Conservation (phyloP, 2,113 vertebrate genomes). For the Siniperca chuatsi region DNA sequence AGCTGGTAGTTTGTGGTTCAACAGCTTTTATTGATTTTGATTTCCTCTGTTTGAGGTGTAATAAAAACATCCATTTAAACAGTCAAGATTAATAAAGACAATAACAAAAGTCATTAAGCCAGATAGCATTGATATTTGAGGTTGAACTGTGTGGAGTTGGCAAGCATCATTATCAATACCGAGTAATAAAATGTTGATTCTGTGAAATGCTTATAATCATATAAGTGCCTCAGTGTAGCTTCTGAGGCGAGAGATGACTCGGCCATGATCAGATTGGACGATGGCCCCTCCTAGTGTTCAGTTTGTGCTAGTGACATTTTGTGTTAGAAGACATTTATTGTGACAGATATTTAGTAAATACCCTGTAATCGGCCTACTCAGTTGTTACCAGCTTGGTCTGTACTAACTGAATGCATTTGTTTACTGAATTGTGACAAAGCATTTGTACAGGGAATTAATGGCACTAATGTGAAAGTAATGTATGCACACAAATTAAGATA, state of each 20-base stretch:
- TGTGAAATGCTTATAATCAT: conserved; percentile 19
- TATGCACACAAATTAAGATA: too few species aligned
- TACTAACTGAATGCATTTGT: neutral
- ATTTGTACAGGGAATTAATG: neutral
- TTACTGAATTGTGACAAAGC: neutral
- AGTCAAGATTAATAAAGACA: conserved; percentile 1
- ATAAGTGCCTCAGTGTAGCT: neutral
- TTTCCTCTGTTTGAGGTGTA: neutral
- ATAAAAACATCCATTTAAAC: conserved; percentile 20
- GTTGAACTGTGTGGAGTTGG: neutral
- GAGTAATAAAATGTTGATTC: neutral
- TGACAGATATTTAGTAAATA: conserved; percentile 12
- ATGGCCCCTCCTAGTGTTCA: conserved; percentile 49
- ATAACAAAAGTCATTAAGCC: conserved; percentile 11
- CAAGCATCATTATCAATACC: conserved; percentile 10
- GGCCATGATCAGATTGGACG: conserved; percentile 9
- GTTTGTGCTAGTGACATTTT: neutral
- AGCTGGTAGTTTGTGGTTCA: neutral
- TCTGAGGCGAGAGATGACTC: neutral
- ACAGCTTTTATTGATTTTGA: conserved; percentile 7
- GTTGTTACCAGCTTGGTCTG: rapidly evolving
- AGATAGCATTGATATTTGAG: conserved; percentile 4
- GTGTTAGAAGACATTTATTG: neutral
- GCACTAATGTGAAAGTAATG: neutral
- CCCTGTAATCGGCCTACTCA: neutral